Evolutionary conservation across 2,888 invertebrate species (phyloP).

Genomic region (Bursaphelenchus okinawaensis): DNA sequence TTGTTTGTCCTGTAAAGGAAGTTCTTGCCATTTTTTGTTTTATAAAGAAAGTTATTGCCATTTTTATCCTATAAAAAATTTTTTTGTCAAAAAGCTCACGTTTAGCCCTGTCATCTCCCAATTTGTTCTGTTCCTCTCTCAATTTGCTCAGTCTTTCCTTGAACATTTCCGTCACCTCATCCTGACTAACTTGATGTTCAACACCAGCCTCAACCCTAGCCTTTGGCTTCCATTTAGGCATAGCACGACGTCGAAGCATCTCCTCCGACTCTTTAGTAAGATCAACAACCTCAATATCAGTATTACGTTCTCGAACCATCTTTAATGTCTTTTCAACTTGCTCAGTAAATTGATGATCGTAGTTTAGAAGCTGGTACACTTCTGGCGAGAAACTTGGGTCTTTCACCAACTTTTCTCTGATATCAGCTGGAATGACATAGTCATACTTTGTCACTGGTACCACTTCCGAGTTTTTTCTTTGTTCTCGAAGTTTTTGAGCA

Average conservation of each 20-base stretch:
- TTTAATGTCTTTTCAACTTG: not conserved
- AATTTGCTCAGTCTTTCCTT: not conserved
- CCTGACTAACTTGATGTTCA: not conserved
- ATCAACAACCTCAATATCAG: not conserved
- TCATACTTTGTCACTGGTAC: not conserved
- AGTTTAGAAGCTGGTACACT: not conserved
- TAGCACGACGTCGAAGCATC: not conserved
- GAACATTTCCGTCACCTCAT: not conserved
- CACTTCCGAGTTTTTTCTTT: not conserved
- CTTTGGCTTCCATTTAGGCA: not conserved
- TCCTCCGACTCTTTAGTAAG: not conserved
- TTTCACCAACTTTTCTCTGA: not conserved
- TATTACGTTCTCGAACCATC: not conserved
- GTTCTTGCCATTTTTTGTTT: too few species aligned
- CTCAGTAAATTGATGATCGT: not conserved
- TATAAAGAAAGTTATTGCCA: too few species aligned
- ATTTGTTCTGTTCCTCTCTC: not conserved
- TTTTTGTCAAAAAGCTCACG: too few species aligned
- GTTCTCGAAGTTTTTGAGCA: not conserved
- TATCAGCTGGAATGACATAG: not conserved
- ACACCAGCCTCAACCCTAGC: not conserved
- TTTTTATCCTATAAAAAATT: too few species aligned
- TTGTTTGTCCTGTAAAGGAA: too few species aligned
- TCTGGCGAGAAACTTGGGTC: not conserved
- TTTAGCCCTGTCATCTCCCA: not conserved